Base-by-base conservation (phyloP, 2,113 vertebrate species). In the Aptenodytes patagonicus region DNA sequence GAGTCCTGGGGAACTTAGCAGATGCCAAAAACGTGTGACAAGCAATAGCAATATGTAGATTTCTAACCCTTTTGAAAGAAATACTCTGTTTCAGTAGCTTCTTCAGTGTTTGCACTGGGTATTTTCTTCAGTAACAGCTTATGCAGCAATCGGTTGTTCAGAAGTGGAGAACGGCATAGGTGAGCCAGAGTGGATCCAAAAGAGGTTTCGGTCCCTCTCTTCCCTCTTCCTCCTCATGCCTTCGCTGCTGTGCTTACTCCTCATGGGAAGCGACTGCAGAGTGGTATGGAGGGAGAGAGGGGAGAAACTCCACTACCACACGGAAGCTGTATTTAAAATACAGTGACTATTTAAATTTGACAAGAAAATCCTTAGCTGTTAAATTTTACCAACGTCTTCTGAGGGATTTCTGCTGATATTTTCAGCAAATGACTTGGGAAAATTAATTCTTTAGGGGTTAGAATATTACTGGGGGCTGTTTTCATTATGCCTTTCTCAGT, bases 21-120 rank as follows among this genome's bases (percentile, higher is more conserved):
- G 70, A 7, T 55, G 44, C 58, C 58, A 20, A 22, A 57, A 14
- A 20, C 3, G 6, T 10, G 5, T 17, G 72, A 10, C 31, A 11
- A 5, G 14, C 22, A 1, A 3, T 44, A 5, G 5, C 24, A 2
- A 1, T 4, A 20, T 6, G 0, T 12, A 38, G 20, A 8, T n/a
- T 76, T 38, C 38, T 42, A 32, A 0, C 18, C 52, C 52, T 36
- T 36, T 32, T 10, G 65, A 46, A 70, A 70, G 17, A 70, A 29
- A 46, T 3, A 12, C 4, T 3, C 32, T 2, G 14, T 26, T 78
- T 82, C 61, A 2, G 36, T 36, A n/a, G 51, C 80, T 3, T 51
- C 52, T 24, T 57, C 25, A 5, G 10, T 19, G 47, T 57, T 42
- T 58, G 25, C 5, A 6, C 29, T 6, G 80, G 68, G 5, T 51